A percentile compares a stretch with the other conserved stretches of the same genome.
phyloP scores from a whole-genome alignment of 2,113 vertebrate species.

The Phalacrocorax carbo region DNA sequence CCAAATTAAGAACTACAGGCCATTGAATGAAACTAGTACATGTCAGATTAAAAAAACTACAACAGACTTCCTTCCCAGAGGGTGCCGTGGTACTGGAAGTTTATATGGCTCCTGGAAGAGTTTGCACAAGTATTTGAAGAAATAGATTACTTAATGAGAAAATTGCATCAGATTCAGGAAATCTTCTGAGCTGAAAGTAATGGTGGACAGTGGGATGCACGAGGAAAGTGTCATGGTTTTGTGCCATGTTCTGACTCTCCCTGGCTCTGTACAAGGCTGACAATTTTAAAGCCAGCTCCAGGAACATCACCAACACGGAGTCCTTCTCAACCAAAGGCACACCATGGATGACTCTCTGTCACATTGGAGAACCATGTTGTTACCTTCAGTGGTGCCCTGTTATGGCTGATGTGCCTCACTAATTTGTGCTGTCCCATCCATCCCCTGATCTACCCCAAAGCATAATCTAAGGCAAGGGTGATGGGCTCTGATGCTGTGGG shows the following conservation, averaged over 20 bases:
- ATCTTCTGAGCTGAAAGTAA: background rate
- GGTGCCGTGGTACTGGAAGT: background rate
- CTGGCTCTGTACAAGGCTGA: background rate
- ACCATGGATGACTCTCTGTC: background rate
- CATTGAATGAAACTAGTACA: background rate
- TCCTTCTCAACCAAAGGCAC: background rate
- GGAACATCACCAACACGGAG: background rate
- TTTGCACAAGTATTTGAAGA: background rate
- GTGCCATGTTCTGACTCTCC: background rate
- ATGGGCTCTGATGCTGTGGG: background rate
- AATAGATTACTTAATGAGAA: background rate
- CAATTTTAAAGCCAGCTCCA: background rate
- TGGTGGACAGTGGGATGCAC: background rate
- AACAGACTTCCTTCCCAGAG: background rate
- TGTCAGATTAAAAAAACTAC: background rate
- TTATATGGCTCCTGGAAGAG: background rate
- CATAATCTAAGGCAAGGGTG: background rate
- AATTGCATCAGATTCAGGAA: background rate
- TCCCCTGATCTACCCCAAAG: background rate
- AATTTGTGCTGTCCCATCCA: background rate
- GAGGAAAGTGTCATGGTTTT: background rate
- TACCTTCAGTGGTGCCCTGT: background rate
- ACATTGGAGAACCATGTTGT: rapidly evolving
- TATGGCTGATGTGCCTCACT: background rate
- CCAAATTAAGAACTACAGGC: background rate